A percentile compares a stretch with the other conserved stretches of the same genome.
These are phyloP conservation scores for Nansenia antarctica DNA, from an alignment of 2,113 vertebrate genomes.

Conservation along the genomic window DNA sequence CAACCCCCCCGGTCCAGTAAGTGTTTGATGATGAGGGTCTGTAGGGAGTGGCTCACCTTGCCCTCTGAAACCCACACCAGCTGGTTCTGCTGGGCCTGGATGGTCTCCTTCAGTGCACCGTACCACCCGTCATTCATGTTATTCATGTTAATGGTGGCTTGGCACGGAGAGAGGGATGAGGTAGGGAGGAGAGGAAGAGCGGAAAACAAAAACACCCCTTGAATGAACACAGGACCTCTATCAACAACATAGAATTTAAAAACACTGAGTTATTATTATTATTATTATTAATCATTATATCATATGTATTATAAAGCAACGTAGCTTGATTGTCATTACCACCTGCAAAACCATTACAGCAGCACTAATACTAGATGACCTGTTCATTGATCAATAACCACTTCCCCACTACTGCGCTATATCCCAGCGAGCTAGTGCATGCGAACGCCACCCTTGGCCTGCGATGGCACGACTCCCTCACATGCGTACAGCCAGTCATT, in stretches of 20 bases:
- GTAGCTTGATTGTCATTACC: too few relatives aligned
- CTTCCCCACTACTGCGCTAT: too few relatives aligned
- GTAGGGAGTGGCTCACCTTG: conserved; percentile 81
- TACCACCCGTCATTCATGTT: conserved; percentile 99
- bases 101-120: conserved; percentile 90
- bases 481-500: too few relatives aligned
- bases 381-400: too few relatives aligned
- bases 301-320: too few relatives aligned
- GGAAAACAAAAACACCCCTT: neutral
- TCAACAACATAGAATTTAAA: neutral
- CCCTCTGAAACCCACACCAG: conserved; percentile 99
- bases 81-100: conserved; percentile 97
- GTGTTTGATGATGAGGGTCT: neutral
- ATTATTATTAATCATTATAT: too few relatives aligned
- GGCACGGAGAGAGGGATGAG: neutral
- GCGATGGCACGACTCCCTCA: too few relatives aligned
- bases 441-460: too few relatives aligned
- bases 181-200: neutral
- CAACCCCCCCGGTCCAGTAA: too few relatives aligned
- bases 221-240: neutral
- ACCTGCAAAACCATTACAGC: neutral
- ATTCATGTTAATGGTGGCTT: conserved; percentile 97
- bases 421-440: too few relatives aligned
- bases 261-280: neutral
- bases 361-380: too few relatives aligned